A percentile compares a stretch with the other conserved stretches of the same genome.
phyloP scores from a whole-genome alignment of 2,888 invertebrate genomes.

The Liodrosophila aerea region DNA sequence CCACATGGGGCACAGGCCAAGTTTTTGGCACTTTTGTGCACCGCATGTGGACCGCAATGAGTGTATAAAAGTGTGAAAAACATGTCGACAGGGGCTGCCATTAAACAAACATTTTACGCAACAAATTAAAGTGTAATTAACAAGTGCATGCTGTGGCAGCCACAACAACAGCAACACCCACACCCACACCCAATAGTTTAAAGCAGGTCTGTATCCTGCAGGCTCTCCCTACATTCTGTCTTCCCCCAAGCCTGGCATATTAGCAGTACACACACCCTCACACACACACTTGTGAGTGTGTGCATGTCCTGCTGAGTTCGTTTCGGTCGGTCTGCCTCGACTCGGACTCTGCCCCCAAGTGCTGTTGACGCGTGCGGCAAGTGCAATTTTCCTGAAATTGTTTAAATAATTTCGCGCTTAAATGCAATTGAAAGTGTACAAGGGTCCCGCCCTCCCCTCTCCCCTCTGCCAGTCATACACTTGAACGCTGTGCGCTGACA shows the following conservation, averaged over 20 bases:
- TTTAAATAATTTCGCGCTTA: constrained; percentile 77
- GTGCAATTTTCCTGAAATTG: constrained; percentile 76
- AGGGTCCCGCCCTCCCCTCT: neutral
- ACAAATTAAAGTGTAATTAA: constrained; percentile 77
- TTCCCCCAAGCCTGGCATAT: constrained; percentile 41
- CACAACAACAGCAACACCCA: constrained; percentile 2
- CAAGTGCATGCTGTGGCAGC: constrained; percentile 71
- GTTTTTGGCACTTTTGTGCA: constrained; percentile 32
- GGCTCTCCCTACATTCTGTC: constrained; percentile 5
- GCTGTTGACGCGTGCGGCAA: constrained; percentile 76
- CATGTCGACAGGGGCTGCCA: constrained; percentile 66
- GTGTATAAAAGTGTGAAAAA: constrained; percentile 76
- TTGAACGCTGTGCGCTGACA: constrained; percentile 43
- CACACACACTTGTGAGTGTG: constrained; percentile 16
- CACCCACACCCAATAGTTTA: constrained; percentile 9
- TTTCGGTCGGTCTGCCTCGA: constrained; percentile 42
- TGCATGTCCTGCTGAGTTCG: constrained; percentile 46
- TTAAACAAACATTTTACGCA: constrained; percentile 79
- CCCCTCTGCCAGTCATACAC: constrained; percentile 34
- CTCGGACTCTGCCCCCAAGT: constrained; percentile 62
- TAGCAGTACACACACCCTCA: constrained; percentile 56
- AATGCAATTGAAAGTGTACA: constrained; percentile 69
- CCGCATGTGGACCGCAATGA: constrained; percentile 57
- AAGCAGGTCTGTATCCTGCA: neutral
- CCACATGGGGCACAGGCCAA: neutral